A percentile compares a stretch with the other conserved stretches of the same genome.
phyloP scores from a whole-genome alignment of 2,113 vertebrate genomes.

The Nothoprocta pentlandii region DNA sequence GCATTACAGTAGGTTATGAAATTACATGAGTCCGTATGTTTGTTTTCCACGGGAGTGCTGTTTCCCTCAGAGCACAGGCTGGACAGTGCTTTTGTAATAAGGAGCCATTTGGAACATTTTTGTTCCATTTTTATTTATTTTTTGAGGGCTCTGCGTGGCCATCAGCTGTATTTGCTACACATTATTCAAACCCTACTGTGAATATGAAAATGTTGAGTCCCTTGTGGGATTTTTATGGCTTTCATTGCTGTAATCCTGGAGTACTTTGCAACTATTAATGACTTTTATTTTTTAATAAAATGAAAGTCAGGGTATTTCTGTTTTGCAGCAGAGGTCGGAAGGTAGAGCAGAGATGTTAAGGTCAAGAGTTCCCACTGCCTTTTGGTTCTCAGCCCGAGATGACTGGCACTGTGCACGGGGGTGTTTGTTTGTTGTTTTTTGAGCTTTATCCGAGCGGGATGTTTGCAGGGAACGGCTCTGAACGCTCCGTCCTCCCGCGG shows the following conservation, averaged over 20 bases:
- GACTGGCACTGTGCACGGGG: neutral
- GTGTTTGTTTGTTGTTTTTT: neutral
- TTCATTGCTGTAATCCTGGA: neutral
- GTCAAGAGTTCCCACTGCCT: neutral
- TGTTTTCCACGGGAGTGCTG: neutral
- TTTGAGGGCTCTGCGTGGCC: neutral
- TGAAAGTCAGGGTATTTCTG: neutral
- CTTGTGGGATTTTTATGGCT: neutral
- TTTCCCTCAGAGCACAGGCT: neutral
- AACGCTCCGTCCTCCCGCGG: neutral
- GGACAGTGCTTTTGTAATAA: neutral
- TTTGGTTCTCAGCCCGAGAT: neutral
- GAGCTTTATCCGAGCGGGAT: neutral
- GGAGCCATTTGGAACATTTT: neutral
- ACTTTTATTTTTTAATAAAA: neutral
- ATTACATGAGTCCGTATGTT: neutral
- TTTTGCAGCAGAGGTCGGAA: neutral
- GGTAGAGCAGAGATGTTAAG: neutral
- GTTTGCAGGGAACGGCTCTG: neutral
- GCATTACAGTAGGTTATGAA: neutral
- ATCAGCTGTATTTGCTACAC: neutral
- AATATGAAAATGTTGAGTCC: conserved; percentile 5
- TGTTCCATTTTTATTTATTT: neutral
- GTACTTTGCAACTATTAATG: neutral
- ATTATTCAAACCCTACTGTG: conserved; percentile 32